These are phyloP conservation scores for Numenius phaeopus DNA, from an alignment of 2,797 vertebrate species.

Conservation along the genomic window DNA sequence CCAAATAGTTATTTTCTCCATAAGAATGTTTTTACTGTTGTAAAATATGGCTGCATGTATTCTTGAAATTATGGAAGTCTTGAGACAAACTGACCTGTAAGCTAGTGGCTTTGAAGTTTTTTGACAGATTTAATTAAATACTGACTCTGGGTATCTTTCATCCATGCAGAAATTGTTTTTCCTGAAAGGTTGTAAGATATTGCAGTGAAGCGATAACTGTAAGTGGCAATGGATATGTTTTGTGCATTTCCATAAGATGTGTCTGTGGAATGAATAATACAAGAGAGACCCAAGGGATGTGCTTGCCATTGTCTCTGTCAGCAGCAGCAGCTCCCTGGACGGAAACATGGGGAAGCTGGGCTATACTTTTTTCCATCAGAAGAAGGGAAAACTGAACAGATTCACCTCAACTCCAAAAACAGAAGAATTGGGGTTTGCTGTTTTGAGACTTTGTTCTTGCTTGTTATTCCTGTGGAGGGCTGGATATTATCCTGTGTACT, in stretches of 20 bases:
- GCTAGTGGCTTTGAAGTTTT: background rate
- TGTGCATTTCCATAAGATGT: background rate
- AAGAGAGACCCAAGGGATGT: background rate
- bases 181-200: background rate
- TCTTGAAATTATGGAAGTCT: background rate
- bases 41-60: background rate
- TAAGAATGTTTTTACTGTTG: background rate
- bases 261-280: background rate
- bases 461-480: background rate
- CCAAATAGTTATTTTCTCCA: accelerated
- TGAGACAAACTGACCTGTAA: background rate
- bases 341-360: background rate
- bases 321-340: background rate
- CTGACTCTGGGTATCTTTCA: background rate
- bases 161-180: background rate
- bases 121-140: background rate
- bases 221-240: background rate
- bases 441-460: background rate
- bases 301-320: background rate
- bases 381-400: background rate
- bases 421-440: background rate
- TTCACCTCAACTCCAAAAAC: background rate
- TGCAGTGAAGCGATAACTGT: background rate
- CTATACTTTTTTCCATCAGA: background rate
- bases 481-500: background rate